Evolutionary conservation across 2,113 vertebrate species (phyloP), one percentile per base, ranked within the genome.

Genomic region (Porphyrio hochstetteri): DNA sequence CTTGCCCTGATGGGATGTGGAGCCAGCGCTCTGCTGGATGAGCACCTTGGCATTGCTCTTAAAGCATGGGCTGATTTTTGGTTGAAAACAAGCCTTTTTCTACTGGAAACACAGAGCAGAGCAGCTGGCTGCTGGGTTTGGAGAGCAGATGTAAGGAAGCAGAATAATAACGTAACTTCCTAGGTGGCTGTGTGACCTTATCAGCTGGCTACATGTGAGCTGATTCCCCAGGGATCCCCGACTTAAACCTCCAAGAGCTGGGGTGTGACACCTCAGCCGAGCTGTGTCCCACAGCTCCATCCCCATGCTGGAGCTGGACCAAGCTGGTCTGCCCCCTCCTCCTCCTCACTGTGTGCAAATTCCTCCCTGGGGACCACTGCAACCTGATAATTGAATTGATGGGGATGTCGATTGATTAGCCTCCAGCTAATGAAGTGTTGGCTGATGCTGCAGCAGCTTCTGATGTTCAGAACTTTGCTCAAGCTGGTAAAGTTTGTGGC

Each of bases 1-100:
- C 29, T 18, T 24, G 59, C 0, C 2, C 42, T 6, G 42, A 5
- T 0, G 12, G 70, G 33, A 25, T 3, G 2, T 1, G 18, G 61
- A 67, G 71, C 38, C 40, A 17, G 28, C 0, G 13, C 12, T 10
- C 24, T 1, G 2, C 40, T 36, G 11, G 31, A 18, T 46, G 44
- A 5, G 27, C 48, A 23, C 33, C 40, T 56, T 48, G 33, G 19
- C 19, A 42, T 3, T 18, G 7, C 71, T 80, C 40, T 13, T 19
- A 5, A 27, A 61, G 15, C 29, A 20, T 57, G 6, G 8, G 13
- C n/a, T 33, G 3, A 19, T 14, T 53, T 67, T 50, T 38, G 13
- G 8, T 40, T 29, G 48, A 9, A 50, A 40, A 40, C 7, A 2
- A 53, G 21, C 6, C 3, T 42, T 52, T 72, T 65, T 16, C 40